These are phyloP conservation scores for Bufotes viridis DNA, from an alignment of 2,797 vertebrate species.

Conservation along the genomic window DNA sequence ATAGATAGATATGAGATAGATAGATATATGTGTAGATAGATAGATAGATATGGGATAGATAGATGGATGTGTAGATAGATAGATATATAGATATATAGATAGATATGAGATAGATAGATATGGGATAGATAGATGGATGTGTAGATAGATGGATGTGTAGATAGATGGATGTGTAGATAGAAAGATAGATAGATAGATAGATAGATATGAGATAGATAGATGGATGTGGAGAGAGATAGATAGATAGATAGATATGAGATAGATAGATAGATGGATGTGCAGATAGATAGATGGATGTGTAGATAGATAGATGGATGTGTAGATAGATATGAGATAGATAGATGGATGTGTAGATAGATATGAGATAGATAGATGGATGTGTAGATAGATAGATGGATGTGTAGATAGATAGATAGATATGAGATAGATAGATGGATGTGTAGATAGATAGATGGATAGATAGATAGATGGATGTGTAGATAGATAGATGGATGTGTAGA, in stretches of 20 bases:
- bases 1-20: neutral
- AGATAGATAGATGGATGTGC: neutral
- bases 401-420: conserved; percentile 7
- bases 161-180: neutral
- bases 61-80: neutral
- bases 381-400: neutral
- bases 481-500: neutral
- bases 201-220: conserved; percentile 2
- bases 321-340: neutral
- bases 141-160: neutral
- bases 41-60: neutral
- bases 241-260: neutral
- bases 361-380: neutral
- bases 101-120: neutral
- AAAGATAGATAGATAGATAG: neutral
- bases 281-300: neutral
- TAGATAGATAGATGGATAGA: neutral
- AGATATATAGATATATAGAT: neutral
- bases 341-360: neutral
- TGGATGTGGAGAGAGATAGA: neutral
- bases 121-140: neutral
- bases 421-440: neutral
- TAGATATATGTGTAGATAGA: no score
- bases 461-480: neutral
- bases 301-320: neutral